Conservation (phyloP, 2,888 invertebrate genomes). For the Lepidochrysops patricia region DNA sequence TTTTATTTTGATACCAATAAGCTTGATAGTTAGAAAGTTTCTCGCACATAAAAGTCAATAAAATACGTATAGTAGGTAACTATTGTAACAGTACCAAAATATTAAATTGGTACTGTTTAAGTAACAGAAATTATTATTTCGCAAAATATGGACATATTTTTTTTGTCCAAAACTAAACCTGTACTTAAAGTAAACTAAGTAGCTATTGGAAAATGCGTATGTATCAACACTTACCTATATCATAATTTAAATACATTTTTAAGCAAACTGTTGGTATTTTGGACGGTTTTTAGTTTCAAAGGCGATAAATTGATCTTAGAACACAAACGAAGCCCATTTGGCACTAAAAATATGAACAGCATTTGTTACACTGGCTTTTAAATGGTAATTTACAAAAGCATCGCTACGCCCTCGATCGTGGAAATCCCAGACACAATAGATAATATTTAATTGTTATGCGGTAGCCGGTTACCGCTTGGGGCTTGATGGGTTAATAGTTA, state of each 20-base stretch:
- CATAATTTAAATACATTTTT: constrained; percentile 8
- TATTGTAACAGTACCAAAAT: too few relatives aligned
- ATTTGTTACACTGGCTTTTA: background rate
- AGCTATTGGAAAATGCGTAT: background rate
- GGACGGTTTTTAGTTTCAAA: constrained; percentile 42
- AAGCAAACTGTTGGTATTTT: constrained; percentile 45
- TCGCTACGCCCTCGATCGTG: too few relatives aligned
- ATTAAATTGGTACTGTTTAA: too few relatives aligned
- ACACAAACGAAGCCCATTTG: constrained; percentile 13
- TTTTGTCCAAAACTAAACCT: background rate
- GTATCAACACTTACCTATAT: background rate
- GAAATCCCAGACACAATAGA: too few relatives aligned
- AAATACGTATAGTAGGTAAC: too few relatives aligned
- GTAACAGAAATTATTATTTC: too few relatives aligned
- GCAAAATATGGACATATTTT: too few relatives aligned
- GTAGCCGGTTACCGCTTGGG: too few relatives aligned
- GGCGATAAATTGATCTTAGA: constrained; percentile 21
- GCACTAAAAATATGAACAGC: constrained; percentile 4
- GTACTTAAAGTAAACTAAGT: background rate
- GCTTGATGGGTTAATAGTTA: too few relatives aligned
- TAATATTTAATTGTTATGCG: too few relatives aligned
- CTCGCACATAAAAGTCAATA: background rate
- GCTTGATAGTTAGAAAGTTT: background rate
- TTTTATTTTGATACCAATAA: background rate
- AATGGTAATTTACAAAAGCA: constrained; percentile 8